Percentiles rank a stretch among this genome's conserved stretches.
Evolutionary conservation across 2,888 invertebrate genomes (phyloP).

Genomic region (Eupeodes luniger): DNA sequence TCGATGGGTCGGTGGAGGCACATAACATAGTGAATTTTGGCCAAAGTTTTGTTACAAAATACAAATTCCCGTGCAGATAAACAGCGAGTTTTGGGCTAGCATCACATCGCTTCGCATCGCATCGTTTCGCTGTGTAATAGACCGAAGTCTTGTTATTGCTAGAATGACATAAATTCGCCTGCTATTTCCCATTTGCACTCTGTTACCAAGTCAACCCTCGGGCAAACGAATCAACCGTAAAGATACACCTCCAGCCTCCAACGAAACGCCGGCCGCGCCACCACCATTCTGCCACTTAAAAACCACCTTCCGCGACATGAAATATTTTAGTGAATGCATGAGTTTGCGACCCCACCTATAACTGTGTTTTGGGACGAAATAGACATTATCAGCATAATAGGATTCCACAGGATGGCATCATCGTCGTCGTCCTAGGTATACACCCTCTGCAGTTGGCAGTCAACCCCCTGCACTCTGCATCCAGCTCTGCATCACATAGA

Average conservation of each 20-base stretch:
- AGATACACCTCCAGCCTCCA: slow-evolving; percentile 36
- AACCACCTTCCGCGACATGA: slow-evolving; percentile 55
- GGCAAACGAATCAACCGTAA: slow-evolving; percentile 72
- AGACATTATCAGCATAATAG: slow-evolving; percentile 71
- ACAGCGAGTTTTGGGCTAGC: slow-evolving; percentile 34
- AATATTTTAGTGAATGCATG: slow-evolving; percentile 49
- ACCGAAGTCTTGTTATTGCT: slow-evolving; percentile 31
- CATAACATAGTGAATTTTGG: background rate
- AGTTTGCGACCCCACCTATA: slow-evolving; percentile 31
- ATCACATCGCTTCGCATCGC: background rate
- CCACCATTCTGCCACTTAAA: background rate
- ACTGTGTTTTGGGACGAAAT: slow-evolving; percentile 47
- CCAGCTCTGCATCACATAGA: background rate
- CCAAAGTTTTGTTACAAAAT: slow-evolving; percentile 59
- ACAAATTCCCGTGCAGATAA: slow-evolving; percentile 61
- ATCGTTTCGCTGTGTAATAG: slow-evolving; percentile 1
- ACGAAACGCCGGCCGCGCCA: background rate
- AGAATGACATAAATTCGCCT: slow-evolving; percentile 61
- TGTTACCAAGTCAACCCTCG: slow-evolving; percentile 72
- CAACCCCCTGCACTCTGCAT: background rate
- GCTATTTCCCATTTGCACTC: slow-evolving; percentile 72
- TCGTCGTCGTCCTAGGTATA: background rate
- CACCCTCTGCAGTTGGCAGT: slow-evolving; percentile 5
- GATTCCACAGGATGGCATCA: slow-evolving; percentile 52
- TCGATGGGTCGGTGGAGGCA: background rate